Conservation (phyloP, 2,888 invertebrate genomes). For the Campoplex capitator region DNA sequence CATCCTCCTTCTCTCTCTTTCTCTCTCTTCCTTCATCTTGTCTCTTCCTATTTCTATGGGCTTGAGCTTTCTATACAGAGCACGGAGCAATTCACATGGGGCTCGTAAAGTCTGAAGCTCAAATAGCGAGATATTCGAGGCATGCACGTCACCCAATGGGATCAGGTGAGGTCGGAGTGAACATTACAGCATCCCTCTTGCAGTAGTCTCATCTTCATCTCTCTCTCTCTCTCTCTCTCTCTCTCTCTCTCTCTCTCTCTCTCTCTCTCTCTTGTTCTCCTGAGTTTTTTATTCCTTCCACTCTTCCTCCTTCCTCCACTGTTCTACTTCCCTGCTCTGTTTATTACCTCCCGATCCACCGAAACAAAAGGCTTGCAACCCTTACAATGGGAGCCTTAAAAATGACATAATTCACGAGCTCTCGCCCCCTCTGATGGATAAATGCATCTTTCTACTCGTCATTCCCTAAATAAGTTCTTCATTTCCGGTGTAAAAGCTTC, state of each 20-base stretch:
- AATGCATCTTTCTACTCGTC: neutral
- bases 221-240: neutral
- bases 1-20: neutral
- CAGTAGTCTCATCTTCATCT: neutral
- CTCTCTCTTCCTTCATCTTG: constrained; percentile 36
- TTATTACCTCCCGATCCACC: neutral
- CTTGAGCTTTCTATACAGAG: constrained; percentile 59
- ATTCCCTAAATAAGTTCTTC: neutral
- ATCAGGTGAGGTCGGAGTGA: constrained; percentile 9
- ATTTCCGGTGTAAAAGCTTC: neutral
- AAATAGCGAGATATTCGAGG: constrained; percentile 78
- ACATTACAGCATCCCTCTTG: constrained; percentile 33
- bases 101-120: constrained; percentile 78
- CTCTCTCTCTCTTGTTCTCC: neutral
- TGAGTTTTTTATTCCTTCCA: neutral
- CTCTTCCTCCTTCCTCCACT: neutral
- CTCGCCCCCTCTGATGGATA: neutral
- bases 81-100: constrained; percentile 75
- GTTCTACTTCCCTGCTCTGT: neutral
- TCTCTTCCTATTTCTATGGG: constrained; percentile 33
- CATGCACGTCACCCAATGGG: constrained; percentile 71
- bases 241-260: neutral
- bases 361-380: neutral
- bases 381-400: neutral
- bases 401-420: neutral